These are phyloP conservation scores for Synanthedon tipuliformis DNA, from an alignment of 2,888 invertebrate genomes.

Conservation along the genomic window DNA sequence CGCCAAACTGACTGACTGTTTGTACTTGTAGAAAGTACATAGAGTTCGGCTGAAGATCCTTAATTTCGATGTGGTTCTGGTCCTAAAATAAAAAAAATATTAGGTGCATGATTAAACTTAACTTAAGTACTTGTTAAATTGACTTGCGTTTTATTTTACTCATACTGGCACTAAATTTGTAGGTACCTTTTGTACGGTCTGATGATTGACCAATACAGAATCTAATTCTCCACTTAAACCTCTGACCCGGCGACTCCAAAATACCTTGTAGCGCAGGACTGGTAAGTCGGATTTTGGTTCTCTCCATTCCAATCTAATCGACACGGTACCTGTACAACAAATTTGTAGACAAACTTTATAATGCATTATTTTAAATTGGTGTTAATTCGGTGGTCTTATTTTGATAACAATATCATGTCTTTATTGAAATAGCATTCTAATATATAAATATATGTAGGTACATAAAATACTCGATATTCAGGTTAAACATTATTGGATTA, in stretches of 20 bases:
- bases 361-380: neutral
- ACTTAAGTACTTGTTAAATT: neutral
- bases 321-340: slow-evolving; percentile 50
- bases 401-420: too few relatives aligned
- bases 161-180: slow-evolving; percentile 70
- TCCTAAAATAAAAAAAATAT: slow-evolving; percentile 50
- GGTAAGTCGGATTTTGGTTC: slow-evolving; percentile 79
- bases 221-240: slow-evolving; percentile 70
- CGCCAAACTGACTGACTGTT: slow-evolving; percentile 77
- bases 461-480: too few relatives aligned
- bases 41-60: slow-evolving; percentile 75
- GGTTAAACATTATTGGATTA: too few relatives aligned
- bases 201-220: slow-evolving; percentile 74
- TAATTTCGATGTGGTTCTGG: slow-evolving; percentile 73
- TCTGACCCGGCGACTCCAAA: slow-evolving; percentile 77
- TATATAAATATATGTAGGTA: too few relatives aligned
- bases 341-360: slow-evolving; percentile 21
- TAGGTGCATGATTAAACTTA: slow-evolving; percentile 1
- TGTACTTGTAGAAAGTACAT: slow-evolving; percentile 84
- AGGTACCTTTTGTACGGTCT: slow-evolving; percentile 71
- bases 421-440: too few relatives aligned
- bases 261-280: slow-evolving; percentile 76
- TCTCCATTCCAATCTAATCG: slow-evolving; percentile 75
- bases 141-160: slow-evolving; percentile 52
- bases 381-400: too few relatives aligned